Evolutionary conservation across 2,888 invertebrate genomes (phyloP).

Genomic region (Cosmia pyralina): DNA sequence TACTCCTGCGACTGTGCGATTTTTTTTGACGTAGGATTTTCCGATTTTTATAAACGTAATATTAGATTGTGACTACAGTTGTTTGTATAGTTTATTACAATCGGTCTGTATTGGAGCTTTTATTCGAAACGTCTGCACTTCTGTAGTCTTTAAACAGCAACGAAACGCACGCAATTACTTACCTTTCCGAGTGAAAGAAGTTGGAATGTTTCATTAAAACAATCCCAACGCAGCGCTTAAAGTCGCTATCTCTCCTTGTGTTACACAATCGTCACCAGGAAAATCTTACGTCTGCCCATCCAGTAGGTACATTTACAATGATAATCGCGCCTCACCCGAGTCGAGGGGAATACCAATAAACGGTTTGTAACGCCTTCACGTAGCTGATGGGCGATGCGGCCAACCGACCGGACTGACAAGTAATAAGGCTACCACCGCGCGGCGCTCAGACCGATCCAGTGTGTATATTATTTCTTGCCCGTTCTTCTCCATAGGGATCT

Average conservation of each 20-base stretch:
- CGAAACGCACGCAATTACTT: background rate
- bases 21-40: conserved; percentile 31
- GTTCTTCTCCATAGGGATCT: too few species aligned
- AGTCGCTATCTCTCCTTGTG: background rate
- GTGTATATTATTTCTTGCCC: background rate
- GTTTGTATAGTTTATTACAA: background rate
- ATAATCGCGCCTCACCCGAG: conserved; percentile 68
- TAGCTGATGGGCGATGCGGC: conserved; percentile 67
- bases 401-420: conserved; percentile 57
- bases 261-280: conserved; percentile 24
- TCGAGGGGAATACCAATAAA: conserved; percentile 77
- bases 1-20: conserved; percentile 58
- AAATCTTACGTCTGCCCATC: conserved; percentile 68
- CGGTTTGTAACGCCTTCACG: conserved; percentile 78
- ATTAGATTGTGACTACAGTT: background rate
- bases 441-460: conserved; percentile 16
- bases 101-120: background rate
- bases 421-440: conserved; percentile 26
- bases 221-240: background rate
- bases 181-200: background rate
- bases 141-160: background rate
- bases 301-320: conserved; percentile 69
- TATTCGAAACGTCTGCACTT: background rate
- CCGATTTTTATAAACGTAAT: conserved; percentile 11
- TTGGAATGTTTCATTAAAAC: background rate